A percentile compares a stretch with the other conserved stretches of the same genome.
These are phyloP conservation scores for Agrotis ipsilon DNA, from an alignment of 2,888 invertebrate species.

Conservation along the genomic window DNA sequence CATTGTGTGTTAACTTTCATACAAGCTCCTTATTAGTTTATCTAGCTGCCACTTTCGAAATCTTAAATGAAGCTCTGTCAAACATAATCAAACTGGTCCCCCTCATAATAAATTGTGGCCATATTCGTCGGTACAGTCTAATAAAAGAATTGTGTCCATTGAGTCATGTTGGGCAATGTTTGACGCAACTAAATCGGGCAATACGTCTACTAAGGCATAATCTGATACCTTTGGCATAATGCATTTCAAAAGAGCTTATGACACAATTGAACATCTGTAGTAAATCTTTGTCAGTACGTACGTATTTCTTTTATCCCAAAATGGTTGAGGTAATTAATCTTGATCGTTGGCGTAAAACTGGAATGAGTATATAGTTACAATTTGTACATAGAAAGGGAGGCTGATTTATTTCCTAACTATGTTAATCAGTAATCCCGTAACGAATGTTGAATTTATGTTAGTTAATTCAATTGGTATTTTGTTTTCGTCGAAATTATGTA, in stretches of 20 bases:
- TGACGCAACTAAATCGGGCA: constrained; percentile 70
- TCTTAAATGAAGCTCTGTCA: constrained; percentile 72
- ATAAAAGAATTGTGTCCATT: constrained; percentile 64
- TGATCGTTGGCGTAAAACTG: constrained; percentile 9
- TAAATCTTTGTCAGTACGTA: constrained; percentile 43
- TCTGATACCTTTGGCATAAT: constrained; percentile 58
- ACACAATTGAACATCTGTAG: constrained; percentile 58
- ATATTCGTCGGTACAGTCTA: constrained; percentile 72
- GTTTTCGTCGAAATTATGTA: background rate
- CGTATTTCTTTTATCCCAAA: constrained; percentile 32
- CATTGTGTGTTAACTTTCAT: constrained; percentile 40
- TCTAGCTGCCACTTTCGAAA: constrained; percentile 71
- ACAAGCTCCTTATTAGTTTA: constrained; percentile 35
- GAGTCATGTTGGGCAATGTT: constrained; percentile 66
- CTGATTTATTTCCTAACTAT: constrained; percentile 29
- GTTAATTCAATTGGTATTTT: constrained; percentile 6
- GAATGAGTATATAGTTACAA: constrained; percentile 5
- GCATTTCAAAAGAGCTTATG: constrained; percentile 57
- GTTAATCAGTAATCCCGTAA: background rate
- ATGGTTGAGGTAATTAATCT: constrained; percentile 46
- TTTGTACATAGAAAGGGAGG: constrained; percentile 1
- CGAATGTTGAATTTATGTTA: constrained; percentile 14
- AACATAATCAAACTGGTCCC: constrained; percentile 73
- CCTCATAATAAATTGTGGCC: constrained; percentile 78
- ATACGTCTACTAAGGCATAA: constrained; percentile 55